phyloP scores from a whole-genome alignment of 2,113 vertebrate genomes.

The Oenanthe melanoleuca region DNA sequence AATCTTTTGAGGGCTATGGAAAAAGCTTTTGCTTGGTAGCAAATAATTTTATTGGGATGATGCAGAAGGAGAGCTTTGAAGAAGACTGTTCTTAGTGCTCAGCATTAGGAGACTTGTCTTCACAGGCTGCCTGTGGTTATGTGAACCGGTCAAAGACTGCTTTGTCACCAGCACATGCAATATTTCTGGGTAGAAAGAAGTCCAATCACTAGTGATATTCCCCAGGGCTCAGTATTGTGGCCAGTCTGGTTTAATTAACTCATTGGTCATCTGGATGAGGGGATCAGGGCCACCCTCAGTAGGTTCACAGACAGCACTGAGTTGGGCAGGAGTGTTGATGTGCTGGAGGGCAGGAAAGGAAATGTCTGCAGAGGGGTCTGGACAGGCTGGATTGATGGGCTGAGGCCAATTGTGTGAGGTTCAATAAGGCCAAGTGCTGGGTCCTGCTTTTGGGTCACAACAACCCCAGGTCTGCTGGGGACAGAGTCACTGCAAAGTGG shows the following conservation, averaged over 20 bases:
- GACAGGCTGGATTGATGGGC: background rate
- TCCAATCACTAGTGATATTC: background rate
- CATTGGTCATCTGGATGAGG: fast-evolving
- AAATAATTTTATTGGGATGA: background rate
- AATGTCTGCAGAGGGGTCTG: background rate
- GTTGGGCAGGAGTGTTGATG: background rate
- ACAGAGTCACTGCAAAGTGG: background rate
- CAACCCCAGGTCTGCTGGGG: background rate
- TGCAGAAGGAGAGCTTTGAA: background rate
- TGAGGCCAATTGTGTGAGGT: fast-evolving
- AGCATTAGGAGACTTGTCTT: background rate
- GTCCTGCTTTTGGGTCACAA: background rate
- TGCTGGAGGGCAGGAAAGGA: background rate
- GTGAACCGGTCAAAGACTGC: background rate
- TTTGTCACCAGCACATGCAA: background rate
- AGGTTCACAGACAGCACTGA: background rate
- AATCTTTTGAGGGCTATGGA: background rate
- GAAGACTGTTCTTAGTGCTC: background rate
- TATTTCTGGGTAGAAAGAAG: background rate
- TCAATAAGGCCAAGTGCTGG: background rate
- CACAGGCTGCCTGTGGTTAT: background rate
- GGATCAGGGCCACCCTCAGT: fast-evolving
- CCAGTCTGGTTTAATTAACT: background rate
- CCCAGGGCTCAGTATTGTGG: background rate
- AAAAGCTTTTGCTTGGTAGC: background rate